phyloP scores from a whole-genome alignment of 2,888 invertebrate species.

The Eulithis testata region DNA sequence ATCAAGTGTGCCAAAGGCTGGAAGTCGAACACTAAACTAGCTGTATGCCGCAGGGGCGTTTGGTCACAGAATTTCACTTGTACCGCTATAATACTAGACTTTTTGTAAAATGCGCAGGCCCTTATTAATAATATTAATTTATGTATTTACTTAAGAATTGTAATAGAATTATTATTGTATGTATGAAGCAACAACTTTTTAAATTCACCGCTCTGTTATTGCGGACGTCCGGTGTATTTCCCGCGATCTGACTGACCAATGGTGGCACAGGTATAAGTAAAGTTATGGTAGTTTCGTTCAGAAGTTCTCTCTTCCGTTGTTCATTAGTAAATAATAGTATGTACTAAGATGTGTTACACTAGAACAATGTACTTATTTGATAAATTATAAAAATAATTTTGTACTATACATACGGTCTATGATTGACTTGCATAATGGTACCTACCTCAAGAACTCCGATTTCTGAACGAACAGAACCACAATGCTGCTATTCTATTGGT shows the following conservation, averaged over 20 bases:
- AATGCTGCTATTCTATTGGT: slow-evolving; percentile 2
- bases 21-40: slow-evolving; percentile 53
- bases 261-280: too few species aligned
- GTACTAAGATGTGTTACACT: too few species aligned
- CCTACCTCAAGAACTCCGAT: background rate
- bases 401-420: background rate
- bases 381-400: too few species aligned
- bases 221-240: background rate
- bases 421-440: background rate
- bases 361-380: too few species aligned
- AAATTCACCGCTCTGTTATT: background rate
- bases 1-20: slow-evolving; percentile 65
- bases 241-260: background rate
- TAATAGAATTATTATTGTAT: too few species aligned
- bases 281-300: too few species aligned
- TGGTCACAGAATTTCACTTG: slow-evolving; percentile 66
- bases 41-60: slow-evolving; percentile 65
- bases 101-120: too few species aligned
- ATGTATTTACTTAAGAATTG: too few species aligned
- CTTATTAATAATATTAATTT: too few species aligned
- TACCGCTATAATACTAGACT: background rate
- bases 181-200: background rate
- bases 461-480: slow-evolving; percentile 6
- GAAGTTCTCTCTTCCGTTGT: too few species aligned
- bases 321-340: background rate